Evolutionary conservation across 2,888 invertebrate genomes (phyloP), one percentile per base, ranked within the genome.

Genomic region (Temnothorax unifasciatus): DNA sequence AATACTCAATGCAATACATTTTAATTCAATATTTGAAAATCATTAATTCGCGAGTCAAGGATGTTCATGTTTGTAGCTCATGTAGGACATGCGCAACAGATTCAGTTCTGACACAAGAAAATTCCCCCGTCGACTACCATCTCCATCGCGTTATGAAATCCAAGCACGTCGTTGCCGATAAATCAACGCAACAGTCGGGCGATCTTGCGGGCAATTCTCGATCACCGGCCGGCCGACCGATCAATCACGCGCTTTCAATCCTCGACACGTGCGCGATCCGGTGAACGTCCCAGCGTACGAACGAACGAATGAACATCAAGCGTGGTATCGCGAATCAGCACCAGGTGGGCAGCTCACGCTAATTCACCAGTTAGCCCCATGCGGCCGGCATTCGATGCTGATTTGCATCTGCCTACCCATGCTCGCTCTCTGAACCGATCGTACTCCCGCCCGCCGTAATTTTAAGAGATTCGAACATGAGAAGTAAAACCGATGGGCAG

Each of bases 331-430:
- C 77, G 82, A 76, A 34, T 50, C 64, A 68, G 77, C 64, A 59
- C 76, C 68, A 83, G 83, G 83, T 83, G 83, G 52, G 52, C 68
- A 25, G 47, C 50, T 79, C 69, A 69, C 47, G 61, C 68, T 81
- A 74, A 81, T 81, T 81, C 50, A 34, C 47, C 61, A 61, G 74
- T 74, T 81, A 74, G 81, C 74, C 74, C 38, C 59, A 47, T 64
- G 38, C 68, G 50, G 18, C 38, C 57, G 59, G 50, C 38, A 83
- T 75, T 83, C 29, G 63, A 15, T 29, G 64, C 57, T 57, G 73
- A 83, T 83, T 84, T 71, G 66, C 83, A 83, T 82, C 66, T 83
- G 73, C 29, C 69, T 68, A 82, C 38, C 38, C 52, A 29, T 11
- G n/a, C 59, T 69, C 52, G 41, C n/a, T 9, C 44, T 54, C 15